These are phyloP conservation scores for Cantharis rustica DNA, from an alignment of 2,888 invertebrate species.

Conservation along the genomic window DNA sequence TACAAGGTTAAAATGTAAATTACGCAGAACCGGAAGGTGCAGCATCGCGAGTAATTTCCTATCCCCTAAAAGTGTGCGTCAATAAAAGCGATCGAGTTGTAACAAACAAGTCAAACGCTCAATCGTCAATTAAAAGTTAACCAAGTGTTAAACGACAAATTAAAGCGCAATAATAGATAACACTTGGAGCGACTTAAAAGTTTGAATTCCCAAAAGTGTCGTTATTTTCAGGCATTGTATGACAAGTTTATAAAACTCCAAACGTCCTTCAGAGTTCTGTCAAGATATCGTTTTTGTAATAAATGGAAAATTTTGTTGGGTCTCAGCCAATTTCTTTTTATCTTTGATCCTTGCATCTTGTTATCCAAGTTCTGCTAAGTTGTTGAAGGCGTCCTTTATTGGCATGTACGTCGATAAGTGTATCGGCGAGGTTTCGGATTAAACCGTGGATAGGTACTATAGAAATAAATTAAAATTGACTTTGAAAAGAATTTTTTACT, in stretches of 20 bases:
- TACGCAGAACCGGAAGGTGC: background rate
- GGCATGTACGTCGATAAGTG: conserved; percentile 1
- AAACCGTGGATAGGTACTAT: background rate
- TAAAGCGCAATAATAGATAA: background rate
- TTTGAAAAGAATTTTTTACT: background rate
- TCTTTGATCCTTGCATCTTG: conserved; percentile 5
- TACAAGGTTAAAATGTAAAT: background rate
- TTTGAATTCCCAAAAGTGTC: conserved; percentile 22
- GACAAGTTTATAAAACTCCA: conserved; percentile 1
- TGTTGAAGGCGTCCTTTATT: conserved; percentile 6
- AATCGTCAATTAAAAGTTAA: background rate
- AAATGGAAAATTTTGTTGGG: background rate
- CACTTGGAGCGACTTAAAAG: conserved; percentile 13
- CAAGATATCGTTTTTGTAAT: background rate
- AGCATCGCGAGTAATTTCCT: background rate
- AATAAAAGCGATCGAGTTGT: background rate
- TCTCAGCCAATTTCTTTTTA: background rate
- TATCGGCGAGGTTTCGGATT: background rate
- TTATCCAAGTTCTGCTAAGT: conserved; percentile 6
- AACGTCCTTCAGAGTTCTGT: background rate
- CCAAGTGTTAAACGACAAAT: background rate
- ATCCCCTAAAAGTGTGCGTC: background rate
- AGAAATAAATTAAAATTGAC: background rate
- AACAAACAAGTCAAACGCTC: background rate
- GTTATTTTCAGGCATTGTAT: conserved; percentile 6